These are phyloP conservation scores for Drosophila pseudoananassae DNA, from an alignment of 1,140 invertebrate genomes.

Conservation along the genomic window DNA sequence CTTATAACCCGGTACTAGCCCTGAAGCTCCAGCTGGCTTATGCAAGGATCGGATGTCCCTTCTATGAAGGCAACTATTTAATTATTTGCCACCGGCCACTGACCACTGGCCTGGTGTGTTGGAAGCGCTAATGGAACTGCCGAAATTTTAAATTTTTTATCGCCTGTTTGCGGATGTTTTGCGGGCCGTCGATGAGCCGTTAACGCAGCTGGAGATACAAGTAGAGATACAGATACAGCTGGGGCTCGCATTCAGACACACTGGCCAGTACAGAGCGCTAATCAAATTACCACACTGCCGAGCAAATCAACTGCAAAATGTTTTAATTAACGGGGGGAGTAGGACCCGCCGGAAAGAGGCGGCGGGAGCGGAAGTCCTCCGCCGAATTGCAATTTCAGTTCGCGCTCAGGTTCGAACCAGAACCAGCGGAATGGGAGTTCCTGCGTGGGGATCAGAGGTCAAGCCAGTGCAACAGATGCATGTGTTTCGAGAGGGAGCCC, in stretches of 20 bases:
- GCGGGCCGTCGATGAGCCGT: constrained; percentile 22
- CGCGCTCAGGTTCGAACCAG: too few species aligned
- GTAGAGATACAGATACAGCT: not conserved
- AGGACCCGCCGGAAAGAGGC: not conserved
- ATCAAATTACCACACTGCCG: constrained; percentile 55
- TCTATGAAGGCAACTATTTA: too few species aligned
- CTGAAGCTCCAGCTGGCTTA: too few species aligned
- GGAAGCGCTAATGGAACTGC: not conserved
- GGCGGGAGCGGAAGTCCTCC: not conserved
- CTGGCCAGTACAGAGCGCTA: constrained; percentile 23
- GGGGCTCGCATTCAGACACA: not conserved
- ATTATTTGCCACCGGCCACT: too few species aligned
- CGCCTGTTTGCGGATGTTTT: constrained; percentile 15
- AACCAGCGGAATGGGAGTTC: too few species aligned
- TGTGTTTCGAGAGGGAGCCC: too few species aligned
- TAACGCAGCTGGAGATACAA: constrained; percentile 3
- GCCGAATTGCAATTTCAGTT: constrained; percentile 9
- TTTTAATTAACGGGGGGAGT: constrained; percentile 44
- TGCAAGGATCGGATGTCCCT: too few species aligned
- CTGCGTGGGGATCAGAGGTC: too few species aligned
- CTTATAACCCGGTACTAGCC: too few species aligned
- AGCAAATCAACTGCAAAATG: constrained; percentile 50
- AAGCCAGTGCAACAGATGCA: too few species aligned
- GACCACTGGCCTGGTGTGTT: not conserved
- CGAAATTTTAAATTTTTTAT: not conserved